Percentiles rank a stretch among this genome's conserved stretches.
These are phyloP conservation scores for Laticauda laticaudata DNA, from an alignment of 2,113 vertebrate species.

Conservation along the genomic window DNA sequence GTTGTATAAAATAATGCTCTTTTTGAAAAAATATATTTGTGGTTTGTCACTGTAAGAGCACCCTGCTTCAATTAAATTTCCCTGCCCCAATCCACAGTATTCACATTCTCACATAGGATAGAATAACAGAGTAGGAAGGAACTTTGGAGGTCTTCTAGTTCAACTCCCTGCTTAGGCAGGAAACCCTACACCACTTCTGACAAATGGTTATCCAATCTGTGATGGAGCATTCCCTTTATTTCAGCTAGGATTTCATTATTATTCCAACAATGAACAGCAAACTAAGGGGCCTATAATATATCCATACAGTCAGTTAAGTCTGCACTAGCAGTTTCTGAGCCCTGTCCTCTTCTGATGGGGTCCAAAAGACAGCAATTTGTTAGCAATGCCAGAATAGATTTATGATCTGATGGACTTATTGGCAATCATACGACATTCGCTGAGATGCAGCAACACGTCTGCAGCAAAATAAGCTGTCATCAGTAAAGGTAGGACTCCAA, in stretches of 20 bases:
- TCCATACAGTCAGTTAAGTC: slow-evolving; percentile 27
- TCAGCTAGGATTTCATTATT: slow-evolving; percentile 7
- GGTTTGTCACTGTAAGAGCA: slow-evolving; percentile 49
- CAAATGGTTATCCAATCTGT: no score
- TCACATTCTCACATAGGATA: slow-evolving; percentile 4
- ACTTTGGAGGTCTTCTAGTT: no score
- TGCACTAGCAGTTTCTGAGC: slow-evolving; percentile 14
- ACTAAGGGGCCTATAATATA: slow-evolving; percentile 1
- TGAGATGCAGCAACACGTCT: background rate
- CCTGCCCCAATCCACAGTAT: background rate
- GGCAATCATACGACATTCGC: slow-evolving; percentile 56
- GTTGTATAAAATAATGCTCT: slow-evolving; percentile 37
- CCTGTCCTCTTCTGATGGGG: slow-evolving; percentile 18
- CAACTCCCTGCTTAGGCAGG: no score
- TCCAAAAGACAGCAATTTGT: slow-evolving; percentile 58
- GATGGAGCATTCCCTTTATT: slow-evolving; percentile 28
- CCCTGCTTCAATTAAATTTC: slow-evolving; percentile 27
- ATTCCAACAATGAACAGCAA: background rate
- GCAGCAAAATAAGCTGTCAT: slow-evolving; percentile 48
- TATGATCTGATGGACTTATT: slow-evolving; percentile 53
- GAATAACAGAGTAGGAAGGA: no score
- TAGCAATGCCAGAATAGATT: slow-evolving; percentile 40
- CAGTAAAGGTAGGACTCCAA: slow-evolving; percentile 30
- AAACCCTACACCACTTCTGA: no score
- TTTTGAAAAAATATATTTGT: slow-evolving; percentile 14